phyloP scores from a whole-genome alignment of 2,113 vertebrate species.

The Muntiacus reevesi region DNA sequence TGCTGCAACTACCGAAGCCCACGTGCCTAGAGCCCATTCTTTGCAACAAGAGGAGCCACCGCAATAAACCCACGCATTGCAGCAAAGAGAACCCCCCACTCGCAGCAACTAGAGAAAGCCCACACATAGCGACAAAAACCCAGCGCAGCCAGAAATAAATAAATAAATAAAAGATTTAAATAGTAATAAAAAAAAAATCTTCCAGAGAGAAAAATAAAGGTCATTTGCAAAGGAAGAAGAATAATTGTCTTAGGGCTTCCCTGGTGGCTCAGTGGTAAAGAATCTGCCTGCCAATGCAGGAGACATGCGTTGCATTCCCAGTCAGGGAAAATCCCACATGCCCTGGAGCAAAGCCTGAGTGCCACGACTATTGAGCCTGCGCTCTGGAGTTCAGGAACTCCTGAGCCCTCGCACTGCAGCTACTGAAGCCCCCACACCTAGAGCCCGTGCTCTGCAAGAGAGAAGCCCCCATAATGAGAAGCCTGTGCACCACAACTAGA shows the following conservation, averaged over 20 bases:
- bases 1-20: background rate
- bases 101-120: background rate
- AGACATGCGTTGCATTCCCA: background rate
- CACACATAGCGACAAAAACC: background rate
- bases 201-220: background rate
- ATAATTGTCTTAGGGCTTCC: background rate
- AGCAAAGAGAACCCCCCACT: background rate
- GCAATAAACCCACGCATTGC: background rate
- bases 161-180: background rate
- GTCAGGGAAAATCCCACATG: background rate
- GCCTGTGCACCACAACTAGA: background rate
- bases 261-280: background rate
- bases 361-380: background rate
- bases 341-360: background rate
- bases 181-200: background rate
- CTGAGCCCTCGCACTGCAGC: background rate
- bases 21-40: rapidly evolving
- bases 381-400: background rate
- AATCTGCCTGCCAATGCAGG: background rate
- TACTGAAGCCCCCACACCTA: background rate
- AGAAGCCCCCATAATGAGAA: background rate
- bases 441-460: background rate
- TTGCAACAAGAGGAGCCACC: background rate
- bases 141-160: background rate
- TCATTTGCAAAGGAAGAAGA: background rate